Evolutionary conservation across 2,113 vertebrate species (phyloP).

Genomic region (Myiozetetes cayanensis): DNA sequence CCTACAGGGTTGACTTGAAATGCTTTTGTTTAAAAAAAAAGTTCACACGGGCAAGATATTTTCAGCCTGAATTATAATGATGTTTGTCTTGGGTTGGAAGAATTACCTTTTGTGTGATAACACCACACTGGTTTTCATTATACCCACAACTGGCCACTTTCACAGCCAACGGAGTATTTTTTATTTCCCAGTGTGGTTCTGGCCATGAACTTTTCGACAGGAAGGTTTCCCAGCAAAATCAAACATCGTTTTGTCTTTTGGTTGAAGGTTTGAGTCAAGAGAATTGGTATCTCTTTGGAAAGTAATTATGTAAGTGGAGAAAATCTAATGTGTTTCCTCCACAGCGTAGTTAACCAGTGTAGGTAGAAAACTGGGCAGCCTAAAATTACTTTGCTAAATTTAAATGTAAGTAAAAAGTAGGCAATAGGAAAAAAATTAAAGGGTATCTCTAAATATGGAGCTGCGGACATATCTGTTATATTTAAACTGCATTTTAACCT

Average conservation of each 20-base stretch:
- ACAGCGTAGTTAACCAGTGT: not conserved
- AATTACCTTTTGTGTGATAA: constrained; percentile 40
- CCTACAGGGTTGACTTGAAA: not conserved
- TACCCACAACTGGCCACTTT: not conserved
- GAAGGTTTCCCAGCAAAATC: not conserved
- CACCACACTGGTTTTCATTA: not conserved
- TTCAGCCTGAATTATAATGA: constrained; percentile 15
- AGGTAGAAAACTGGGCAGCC: constrained; percentile 40
- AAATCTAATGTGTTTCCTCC: not conserved
- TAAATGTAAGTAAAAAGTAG: constrained; percentile 71
- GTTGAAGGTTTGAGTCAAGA: not conserved
- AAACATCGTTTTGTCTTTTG: not conserved
- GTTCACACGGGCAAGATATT: not conserved
- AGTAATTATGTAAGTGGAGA: not conserved
- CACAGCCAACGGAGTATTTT: not conserved
- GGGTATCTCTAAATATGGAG: constrained; percentile 65
- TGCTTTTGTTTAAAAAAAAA: not conserved
- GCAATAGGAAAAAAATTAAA: constrained; percentile 73
- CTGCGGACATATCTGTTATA: constrained; percentile 49
- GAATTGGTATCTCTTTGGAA: not conserved
- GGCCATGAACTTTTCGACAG: not conserved
- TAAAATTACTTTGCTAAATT: constrained; percentile 78
- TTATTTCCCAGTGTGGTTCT: not conserved
- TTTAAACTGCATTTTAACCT: constrained; percentile 69
- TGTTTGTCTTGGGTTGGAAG: constrained; percentile 27